Base-by-base conservation (phyloP, 2,888 invertebrate genomes). In the Nipponacmea schrenckii region DNA sequence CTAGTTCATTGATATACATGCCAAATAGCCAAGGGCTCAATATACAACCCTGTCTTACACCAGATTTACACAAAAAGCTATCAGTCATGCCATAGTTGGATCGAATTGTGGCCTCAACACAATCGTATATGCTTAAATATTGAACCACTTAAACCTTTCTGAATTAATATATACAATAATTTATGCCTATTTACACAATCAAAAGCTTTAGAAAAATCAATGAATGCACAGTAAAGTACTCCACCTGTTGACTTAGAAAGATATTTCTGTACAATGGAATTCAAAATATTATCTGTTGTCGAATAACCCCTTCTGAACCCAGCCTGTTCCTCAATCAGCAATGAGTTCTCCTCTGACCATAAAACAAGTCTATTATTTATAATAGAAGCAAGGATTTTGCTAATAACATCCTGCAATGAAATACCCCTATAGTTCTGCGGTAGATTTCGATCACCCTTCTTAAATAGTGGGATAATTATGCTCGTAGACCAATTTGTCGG, bases 241-340 rank as follows among this genome's bases (percentile, higher is more conserved):
- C n/a, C 69, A 17, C 62, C 62, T 48, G 14, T 48, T 14, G 48
- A 48, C n/a, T 48, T 48, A 48, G 10, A 20, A 24, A 45, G 26
- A 62, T 70, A 70, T 48, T 64, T 69, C 64, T 64, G 69, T 3
- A 50, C 64, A 27, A 69, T 10, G 2, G 46, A 63, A 17, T 69
- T 63, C 5, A 69, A 50, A 27, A 14, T 46, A 63, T 71, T 67
- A 48, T 48, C 71, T 15, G 67, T 62, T 5, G 62, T 62, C 1
- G 71, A 71, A 27, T 71, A 71, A 3, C 71, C 71, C 15, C 62
- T 10, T 17, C 71, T 50, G 45, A 71, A 71, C 1, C 71, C 71
- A 17, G 46, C 71, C 20, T 71, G 67, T 62, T 66, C 39, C 62
- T 71, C 71, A 62, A 67, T 62, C 44, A 71, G 56, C 12, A 67